phyloP scores from a whole-genome alignment of 2,797 vertebrate species.

The Platalea minor region DNA sequence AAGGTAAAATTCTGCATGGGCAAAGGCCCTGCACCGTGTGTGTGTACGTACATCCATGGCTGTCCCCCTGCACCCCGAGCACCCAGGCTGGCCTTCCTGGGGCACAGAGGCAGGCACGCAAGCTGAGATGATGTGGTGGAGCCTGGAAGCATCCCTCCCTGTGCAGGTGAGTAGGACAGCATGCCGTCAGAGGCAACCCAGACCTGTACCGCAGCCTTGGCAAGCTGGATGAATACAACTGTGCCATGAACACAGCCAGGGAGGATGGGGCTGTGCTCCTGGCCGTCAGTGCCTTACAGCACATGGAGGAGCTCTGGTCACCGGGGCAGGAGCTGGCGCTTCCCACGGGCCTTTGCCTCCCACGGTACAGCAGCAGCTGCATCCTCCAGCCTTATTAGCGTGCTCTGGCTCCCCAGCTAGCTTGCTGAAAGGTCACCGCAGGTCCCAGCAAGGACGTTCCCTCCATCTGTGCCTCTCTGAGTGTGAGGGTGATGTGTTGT shows the following conservation, averaged over 20 bases:
- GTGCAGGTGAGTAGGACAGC: accelerated
- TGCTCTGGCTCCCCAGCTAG: not conserved
- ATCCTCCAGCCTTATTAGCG: not conserved
- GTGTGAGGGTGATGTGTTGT: not conserved
- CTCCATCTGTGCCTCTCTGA: not conserved
- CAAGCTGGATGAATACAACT: accelerated
- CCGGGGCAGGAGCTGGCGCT: accelerated
- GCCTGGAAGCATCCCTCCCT: not conserved
- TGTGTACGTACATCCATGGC: not conserved
- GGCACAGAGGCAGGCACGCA: accelerated
- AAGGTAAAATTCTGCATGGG: not conserved
- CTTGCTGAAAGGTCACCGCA: not conserved
- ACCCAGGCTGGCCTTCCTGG: accelerated
- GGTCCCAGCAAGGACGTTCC: not conserved
- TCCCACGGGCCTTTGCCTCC: not conserved
- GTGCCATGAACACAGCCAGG: accelerated
- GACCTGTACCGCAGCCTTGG: not conserved
- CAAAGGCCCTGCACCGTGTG: not conserved
- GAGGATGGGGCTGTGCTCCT: accelerated
- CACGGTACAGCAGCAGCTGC: accelerated
- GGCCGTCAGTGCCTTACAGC: not conserved
- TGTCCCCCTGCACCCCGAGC: accelerated
- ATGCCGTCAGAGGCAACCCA: not conserved
- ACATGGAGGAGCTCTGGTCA: not conserved
- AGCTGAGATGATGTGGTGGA: accelerated